Evolutionary conservation across 2,797 vertebrate genomes (phyloP), one percentile per base, ranked within the genome.

Genomic region (Acanthiza pusilla): DNA sequence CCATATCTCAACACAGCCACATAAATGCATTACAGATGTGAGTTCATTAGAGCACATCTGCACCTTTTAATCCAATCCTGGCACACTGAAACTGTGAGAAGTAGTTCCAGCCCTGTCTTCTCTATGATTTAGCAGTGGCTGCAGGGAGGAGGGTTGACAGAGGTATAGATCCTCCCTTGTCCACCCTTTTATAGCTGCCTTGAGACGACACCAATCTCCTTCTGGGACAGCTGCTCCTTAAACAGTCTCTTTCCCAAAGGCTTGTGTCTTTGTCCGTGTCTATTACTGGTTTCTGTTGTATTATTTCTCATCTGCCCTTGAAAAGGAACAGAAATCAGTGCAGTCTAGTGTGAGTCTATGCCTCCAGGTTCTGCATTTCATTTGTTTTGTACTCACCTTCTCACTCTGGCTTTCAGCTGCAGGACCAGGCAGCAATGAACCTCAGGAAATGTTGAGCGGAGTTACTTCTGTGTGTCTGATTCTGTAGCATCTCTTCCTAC

Each of bases 11-110:
- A 85, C 91, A 83, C 58, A 86, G 79, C 34, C 73, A 81, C 76
- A 94, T 78, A 96, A 93, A 95, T 93, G 78, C 34, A 50, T 88
- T 88, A 74, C 94, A 94, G 95, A 96, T 95, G 96, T 93, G 81
- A 78, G 71, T 10, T 82, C 85, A 87, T 91, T 93, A 88, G 66
- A 92, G 86, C 62, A 87, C 87, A 95, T 95, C 91, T 95, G 88
- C 68, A 92, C 88, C 78, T 94, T 96, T 93, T 89, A 97, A 92
- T 90, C 65, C 75, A 54, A n/a, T 71, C 48, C 77, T 96, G 75
- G 76, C 57, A 89, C 36, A 10, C 21, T 27, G 55, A 78, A 93
- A 42, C 47, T 14, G 1, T 77, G 85, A 80, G 71, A 87, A 93
- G 62, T 53, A 66, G 20, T 93, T 94, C 72, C 75, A 90, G 57